phyloP scores from a whole-genome alignment of 2,113 vertebrate genomes.

The Phocoena phocoena region DNA sequence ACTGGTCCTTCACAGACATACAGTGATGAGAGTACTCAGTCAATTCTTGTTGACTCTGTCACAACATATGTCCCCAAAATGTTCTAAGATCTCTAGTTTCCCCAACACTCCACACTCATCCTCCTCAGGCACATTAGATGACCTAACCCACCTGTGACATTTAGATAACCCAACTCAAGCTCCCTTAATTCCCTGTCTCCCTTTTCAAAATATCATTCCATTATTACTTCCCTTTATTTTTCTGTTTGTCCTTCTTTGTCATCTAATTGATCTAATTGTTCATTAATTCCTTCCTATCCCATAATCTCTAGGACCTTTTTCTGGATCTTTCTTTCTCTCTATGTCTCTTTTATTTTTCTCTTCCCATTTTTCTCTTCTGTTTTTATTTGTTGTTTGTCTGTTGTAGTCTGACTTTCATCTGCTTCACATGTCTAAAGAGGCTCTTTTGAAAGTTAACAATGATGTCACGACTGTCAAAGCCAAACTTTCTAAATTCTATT shows the following conservation, averaged over 20 bases:
- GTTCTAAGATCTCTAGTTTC: neutral
- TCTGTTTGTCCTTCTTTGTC: neutral
- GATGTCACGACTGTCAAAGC: neutral
- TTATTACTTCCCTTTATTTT: neutral
- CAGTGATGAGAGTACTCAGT: neutral
- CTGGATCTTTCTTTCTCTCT: neutral
- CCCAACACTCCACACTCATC: neutral
- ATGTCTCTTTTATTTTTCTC: neutral
- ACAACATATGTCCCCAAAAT: neutral
- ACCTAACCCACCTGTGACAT: neutral
- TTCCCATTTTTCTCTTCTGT: neutral
- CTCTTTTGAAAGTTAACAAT: neutral
- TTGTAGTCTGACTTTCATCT: neutral
- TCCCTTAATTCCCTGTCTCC: neutral
- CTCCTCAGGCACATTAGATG: neutral
- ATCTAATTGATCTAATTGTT: neutral
- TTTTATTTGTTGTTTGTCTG: neutral
- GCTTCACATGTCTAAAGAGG: neutral
- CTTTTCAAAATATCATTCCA: neutral
- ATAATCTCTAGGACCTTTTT: neutral
- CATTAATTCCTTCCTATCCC: neutral
- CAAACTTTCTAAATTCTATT: neutral
- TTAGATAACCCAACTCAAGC: neutral
- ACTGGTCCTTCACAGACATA: neutral
- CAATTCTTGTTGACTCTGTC: neutral